Percentiles rank a stretch among this genome's conserved stretches.
These are phyloP conservation scores for Ectemnius continuus DNA, from an alignment of 2,888 invertebrate genomes.

Conservation along the genomic window DNA sequence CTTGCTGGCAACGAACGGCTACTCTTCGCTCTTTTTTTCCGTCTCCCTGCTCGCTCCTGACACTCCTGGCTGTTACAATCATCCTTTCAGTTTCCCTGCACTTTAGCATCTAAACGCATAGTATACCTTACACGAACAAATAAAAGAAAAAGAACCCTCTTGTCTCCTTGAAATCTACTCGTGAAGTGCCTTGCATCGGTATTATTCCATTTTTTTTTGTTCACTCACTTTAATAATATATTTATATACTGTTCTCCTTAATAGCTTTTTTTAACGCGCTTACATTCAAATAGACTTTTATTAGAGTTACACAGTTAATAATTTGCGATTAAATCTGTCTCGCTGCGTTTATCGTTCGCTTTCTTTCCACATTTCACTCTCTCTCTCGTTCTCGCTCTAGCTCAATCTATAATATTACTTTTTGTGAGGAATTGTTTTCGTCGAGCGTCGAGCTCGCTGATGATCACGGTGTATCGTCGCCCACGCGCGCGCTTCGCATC, in stretches of 20 bases:
- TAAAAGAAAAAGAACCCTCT: conserved; percentile 41
- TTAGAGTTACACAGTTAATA: conserved; percentile 73
- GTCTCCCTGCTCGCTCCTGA: conserved; percentile 21
- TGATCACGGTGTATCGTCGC: conserved; percentile 46
- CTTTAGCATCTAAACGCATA: conserved; percentile 59
- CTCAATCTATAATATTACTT: conserved; percentile 46
- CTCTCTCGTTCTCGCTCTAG: conserved; percentile 24
- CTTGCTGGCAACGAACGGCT: conserved; percentile 9
- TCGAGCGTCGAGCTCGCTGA: conserved; percentile 51
- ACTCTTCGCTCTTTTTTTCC: conserved; percentile 57
- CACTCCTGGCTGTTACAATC: conserved; percentile 13
- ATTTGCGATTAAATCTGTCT: conserved; percentile 57
- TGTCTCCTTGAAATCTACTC: conserved; percentile 44
- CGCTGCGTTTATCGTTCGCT: conserved; percentile 56
- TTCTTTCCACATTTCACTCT: conserved; percentile 35
- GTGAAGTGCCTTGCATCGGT: conserved; percentile 45
- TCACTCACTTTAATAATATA: conserved; percentile 61
- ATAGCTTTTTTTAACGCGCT: conserved; percentile 70
- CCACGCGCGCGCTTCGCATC: conserved; percentile 40
- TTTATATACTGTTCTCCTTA: conserved; percentile 67
- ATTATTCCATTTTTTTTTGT: conserved; percentile 49
- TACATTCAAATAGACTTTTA: conserved; percentile 75
- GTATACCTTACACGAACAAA: conserved; percentile 39
- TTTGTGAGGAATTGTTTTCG: conserved; percentile 71
- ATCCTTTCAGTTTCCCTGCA: conserved; percentile 37